These are phyloP conservation scores for Peromyscus nudipes DNA, from an alignment of 2,797 vertebrate species.

Conservation along the genomic window DNA sequence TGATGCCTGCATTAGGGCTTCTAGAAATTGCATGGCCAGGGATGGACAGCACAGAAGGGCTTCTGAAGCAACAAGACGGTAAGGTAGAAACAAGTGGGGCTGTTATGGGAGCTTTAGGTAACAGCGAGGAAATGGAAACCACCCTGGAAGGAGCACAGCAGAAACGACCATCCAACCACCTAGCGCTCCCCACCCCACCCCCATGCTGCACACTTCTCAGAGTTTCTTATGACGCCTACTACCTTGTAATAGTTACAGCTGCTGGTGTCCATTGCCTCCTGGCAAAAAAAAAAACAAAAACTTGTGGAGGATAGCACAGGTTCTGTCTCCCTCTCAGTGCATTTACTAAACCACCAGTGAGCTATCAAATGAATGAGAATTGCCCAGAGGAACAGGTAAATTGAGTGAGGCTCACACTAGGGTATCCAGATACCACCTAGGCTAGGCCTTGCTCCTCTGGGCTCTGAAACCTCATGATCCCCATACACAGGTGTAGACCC, in stretches of 20 bases:
- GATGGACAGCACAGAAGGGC: neutral
- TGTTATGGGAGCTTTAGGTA: neutral
- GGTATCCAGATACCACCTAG: neutral
- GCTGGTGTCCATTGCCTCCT: neutral
- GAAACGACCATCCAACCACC: neutral
- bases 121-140: neutral
- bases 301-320: neutral
- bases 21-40: neutral
- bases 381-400: neutral
- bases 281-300: neutral
- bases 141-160: neutral
- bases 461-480: neutral
- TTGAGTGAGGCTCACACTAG: accelerated
- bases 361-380: neutral
- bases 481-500: neutral
- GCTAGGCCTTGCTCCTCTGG: neutral
- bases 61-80: neutral
- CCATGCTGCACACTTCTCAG: neutral
- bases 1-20: neutral
- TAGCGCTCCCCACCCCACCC: neutral
- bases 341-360: neutral
- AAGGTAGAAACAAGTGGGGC: neutral
- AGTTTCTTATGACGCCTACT: neutral
- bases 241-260: neutral
- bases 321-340: neutral